A percentile compares a stretch with the other conserved stretches of the same genome.
phyloP scores from a whole-genome alignment of 2,797 vertebrate genomes.

The Coreius guichenoti region DNA sequence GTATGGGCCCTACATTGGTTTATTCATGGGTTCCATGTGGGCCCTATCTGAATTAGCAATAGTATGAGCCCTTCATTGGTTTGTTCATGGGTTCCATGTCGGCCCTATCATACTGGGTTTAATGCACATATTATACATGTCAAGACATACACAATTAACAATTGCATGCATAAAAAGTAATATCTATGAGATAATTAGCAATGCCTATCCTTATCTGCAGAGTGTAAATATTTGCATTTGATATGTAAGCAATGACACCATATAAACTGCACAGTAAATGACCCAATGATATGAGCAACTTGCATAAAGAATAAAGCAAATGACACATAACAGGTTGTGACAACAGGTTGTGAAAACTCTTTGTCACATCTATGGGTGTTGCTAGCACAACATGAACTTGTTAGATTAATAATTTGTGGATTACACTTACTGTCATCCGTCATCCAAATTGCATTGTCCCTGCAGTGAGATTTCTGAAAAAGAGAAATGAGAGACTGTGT shows the following conservation, averaged over 20 bases:
- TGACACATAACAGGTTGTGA: neutral
- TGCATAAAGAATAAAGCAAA: neutral
- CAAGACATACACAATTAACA: neutral
- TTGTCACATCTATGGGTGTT: neutral
- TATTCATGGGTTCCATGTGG: neutral
- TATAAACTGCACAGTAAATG: neutral
- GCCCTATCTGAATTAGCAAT: too few relatives aligned
- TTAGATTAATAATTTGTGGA: neutral
- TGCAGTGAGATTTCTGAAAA: neutral
- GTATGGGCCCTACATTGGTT: neutral
- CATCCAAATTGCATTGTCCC: neutral
- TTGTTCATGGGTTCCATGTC: neutral
- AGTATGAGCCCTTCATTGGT: neutral
- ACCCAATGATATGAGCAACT: neutral
- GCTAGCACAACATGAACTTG: neutral
- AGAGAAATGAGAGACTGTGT: neutral
- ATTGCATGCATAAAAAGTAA: neutral
- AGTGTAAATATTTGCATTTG: neutral
- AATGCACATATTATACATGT: neutral
- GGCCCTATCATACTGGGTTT: neutral
- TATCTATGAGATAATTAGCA: neutral
- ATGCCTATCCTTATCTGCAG: neutral
- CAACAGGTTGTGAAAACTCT: neutral
- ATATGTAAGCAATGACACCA: neutral
- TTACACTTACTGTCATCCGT: neutral